Evolutionary conservation across 2,888 invertebrate genomes (phyloP).

Genomic region (Leucophenga maculata): DNA sequence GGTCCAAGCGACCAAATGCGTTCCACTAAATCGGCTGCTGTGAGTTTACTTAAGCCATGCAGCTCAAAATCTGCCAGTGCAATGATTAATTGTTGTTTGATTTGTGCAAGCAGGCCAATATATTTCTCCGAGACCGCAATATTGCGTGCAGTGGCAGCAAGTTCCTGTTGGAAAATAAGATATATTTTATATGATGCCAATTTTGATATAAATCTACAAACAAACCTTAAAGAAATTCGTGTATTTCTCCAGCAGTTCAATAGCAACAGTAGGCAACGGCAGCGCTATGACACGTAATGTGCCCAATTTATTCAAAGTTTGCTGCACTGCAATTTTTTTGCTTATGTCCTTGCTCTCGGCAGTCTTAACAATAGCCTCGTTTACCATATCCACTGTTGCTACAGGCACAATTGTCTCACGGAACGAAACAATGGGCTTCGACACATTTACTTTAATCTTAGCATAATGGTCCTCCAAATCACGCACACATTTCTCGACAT

Average conservation of each 20-base stretch:
- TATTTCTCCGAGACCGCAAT: constrained; percentile 65
- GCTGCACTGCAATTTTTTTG: constrained; percentile 75
- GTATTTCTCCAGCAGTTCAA: constrained; percentile 81
- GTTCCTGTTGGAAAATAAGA: constrained; percentile 47
- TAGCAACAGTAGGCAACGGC: constrained; percentile 82
- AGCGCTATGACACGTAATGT: constrained; percentile 82
- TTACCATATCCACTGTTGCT: constrained; percentile 87
- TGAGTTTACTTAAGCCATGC: constrained; percentile 72
- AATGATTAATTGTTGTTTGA: constrained; percentile 75
- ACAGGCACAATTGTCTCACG: constrained; percentile 91
- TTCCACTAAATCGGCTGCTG: constrained; percentile 73
- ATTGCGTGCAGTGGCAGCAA: constrained; percentile 54
- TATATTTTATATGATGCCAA: too few relatives aligned
- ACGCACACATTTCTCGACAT: constrained; percentile 94
- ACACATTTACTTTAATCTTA: constrained; percentile 89
- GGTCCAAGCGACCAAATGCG: constrained; percentile 95
- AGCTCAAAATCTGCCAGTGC: constrained; percentile 77
- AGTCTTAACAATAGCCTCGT: constrained; percentile 84
- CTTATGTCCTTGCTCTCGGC: constrained; percentile 71
- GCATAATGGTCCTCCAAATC: constrained; percentile 89
- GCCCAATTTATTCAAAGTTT: constrained; percentile 82
- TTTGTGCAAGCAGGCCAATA: constrained; percentile 48
- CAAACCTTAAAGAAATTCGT: constrained; percentile 79
- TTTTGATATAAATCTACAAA: not conserved
- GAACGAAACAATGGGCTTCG: constrained; percentile 96